Evolutionary conservation across 2,797 vertebrate species (phyloP).

Genomic region (Cottoperca gobio): DNA sequence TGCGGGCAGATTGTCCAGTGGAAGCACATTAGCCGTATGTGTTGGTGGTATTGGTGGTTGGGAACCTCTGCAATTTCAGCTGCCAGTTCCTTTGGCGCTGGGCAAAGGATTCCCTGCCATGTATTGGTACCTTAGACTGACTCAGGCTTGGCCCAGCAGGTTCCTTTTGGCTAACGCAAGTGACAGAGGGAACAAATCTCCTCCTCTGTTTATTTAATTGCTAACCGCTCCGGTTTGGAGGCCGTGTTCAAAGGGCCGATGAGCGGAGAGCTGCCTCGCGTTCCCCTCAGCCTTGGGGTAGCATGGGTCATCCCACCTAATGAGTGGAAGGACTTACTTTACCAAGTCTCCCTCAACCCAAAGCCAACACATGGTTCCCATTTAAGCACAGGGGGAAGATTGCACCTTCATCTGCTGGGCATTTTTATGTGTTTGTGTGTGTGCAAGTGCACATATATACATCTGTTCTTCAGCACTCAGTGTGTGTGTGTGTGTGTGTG

Average conservation of each 20-base stretch:
- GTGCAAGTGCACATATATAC: slow-evolving; percentile 53
- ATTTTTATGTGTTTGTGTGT: slow-evolving; percentile 68
- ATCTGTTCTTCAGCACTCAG: slow-evolving; percentile 62
- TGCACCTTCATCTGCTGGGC: slow-evolving; percentile 75
- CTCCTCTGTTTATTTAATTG: slow-evolving; percentile 79
- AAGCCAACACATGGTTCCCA: slow-evolving; percentile 75
- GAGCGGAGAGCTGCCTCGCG: slow-evolving; percentile 54
- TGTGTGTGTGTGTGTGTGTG: slow-evolving; percentile 13
- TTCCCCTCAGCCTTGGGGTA: slow-evolving; percentile 65
- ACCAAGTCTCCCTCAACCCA: slow-evolving; percentile 55
- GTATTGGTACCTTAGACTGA: slow-evolving; percentile 70
- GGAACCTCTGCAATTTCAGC: slow-evolving; percentile 69
- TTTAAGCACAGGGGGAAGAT: slow-evolving; percentile 67
- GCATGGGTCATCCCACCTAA: slow-evolving; percentile 77
- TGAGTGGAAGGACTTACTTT: slow-evolving; percentile 82
- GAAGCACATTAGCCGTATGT: slow-evolving; percentile 71
- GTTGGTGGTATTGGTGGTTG: slow-evolving; percentile 69
- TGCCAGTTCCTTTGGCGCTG: slow-evolving; percentile 68
- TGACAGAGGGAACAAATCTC: slow-evolving; percentile 79
- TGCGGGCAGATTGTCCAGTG: slow-evolving; percentile 51
- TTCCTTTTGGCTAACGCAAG: slow-evolving; percentile 71
- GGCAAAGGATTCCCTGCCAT: slow-evolving; percentile 74
- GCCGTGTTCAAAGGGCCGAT: slow-evolving; percentile 65
- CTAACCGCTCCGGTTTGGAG: slow-evolving; percentile 76
- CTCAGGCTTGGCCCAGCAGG: slow-evolving; percentile 65